Evolutionary conservation across 1,140 invertebrate species (phyloP), one percentile per base, ranked within the genome.

Genomic region (Mylabris phalerata): DNA sequence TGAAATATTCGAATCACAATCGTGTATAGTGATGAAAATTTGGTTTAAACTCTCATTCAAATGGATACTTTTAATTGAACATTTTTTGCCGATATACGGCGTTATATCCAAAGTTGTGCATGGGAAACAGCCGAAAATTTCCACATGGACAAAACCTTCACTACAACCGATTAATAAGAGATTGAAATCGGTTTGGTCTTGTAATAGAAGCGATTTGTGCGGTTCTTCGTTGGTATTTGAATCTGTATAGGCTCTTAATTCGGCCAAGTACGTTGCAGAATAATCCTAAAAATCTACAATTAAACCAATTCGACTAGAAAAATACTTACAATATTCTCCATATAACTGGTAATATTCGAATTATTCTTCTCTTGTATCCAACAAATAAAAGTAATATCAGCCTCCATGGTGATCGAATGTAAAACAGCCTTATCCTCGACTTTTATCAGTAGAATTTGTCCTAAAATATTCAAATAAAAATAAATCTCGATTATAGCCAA

Each of bases 371-470:
- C 68, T 47, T 77, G 79, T 41, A 80, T 70, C 84, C 82, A 86
- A 11, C 75, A 72, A n/a, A 86, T 77, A 65, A 77, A 84, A 32
- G 79, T 79, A 27, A 84, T 80, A 61, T 74, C 78, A 65, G 67
- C 78, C 55, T 75, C 79, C 59, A 82, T 77, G 50, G 83, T 76
- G 57, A 84, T 82, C 48, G 81, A 84, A 52, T 90, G 86, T 13
- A 95, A 75, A 32, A 87, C 80, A 65, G 88, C 87, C 66, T 92
- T 91, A 68, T 93, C 90, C 77, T 97, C 94, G 44, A 95, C 87
- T 74, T 93, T 88, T 48, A 92, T 79, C 4, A 95, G 78, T 13
- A 84, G 80, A 0, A 94, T 76, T 60, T 74, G 65, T 54, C 74
- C 78, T 73, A 61, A 60, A 73, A 72, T 51, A 19, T 19, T 19